Evolutionary conservation across 1,140 invertebrate genomes (phyloP).

Genomic region (Maniola jurtina): DNA sequence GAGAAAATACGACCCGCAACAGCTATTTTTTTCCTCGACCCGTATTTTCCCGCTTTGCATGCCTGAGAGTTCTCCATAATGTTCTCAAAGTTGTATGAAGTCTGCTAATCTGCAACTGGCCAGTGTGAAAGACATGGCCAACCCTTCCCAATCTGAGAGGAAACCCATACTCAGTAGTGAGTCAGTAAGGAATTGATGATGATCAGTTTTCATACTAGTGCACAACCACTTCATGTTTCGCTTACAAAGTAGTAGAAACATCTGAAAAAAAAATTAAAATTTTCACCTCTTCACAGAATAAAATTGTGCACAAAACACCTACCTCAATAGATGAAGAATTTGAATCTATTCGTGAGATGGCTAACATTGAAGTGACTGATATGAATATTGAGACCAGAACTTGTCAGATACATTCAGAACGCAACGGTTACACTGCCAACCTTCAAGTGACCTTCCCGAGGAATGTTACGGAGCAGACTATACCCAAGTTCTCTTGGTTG

Average conservation of each 20-base stretch:
- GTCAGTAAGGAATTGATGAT: too few species aligned
- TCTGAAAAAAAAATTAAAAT: neutral
- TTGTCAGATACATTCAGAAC: constrained; percentile 86
- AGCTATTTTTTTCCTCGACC: too few species aligned
- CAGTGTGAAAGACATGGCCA: too few species aligned
- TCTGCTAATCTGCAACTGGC: too few species aligned
- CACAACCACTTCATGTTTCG: too few species aligned
- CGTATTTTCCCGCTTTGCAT: too few species aligned
- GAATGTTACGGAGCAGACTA: constrained; percentile 81
- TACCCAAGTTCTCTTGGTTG: constrained; percentile 75
- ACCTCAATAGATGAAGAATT: constrained; percentile 88
- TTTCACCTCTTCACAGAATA: constrained; percentile 47
- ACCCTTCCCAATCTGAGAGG: too few species aligned
- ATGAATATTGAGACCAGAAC: constrained; percentile 86
- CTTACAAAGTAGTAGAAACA: neutral
- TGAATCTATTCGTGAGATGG: constrained; percentile 86
- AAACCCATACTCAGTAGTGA: too few species aligned
- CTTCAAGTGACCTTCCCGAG: constrained; percentile 90
- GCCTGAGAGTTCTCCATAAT: too few species aligned
- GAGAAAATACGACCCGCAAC: too few species aligned
- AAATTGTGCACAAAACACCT: constrained; percentile 49
- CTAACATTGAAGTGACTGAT: constrained; percentile 91
- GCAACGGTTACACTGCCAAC: constrained; percentile 86
- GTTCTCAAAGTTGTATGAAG: too few species aligned
- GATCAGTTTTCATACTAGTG: too few species aligned